Evolutionary conservation across 2,888 invertebrate genomes (phyloP).

Genomic region (Caradrina kadenii): DNA sequence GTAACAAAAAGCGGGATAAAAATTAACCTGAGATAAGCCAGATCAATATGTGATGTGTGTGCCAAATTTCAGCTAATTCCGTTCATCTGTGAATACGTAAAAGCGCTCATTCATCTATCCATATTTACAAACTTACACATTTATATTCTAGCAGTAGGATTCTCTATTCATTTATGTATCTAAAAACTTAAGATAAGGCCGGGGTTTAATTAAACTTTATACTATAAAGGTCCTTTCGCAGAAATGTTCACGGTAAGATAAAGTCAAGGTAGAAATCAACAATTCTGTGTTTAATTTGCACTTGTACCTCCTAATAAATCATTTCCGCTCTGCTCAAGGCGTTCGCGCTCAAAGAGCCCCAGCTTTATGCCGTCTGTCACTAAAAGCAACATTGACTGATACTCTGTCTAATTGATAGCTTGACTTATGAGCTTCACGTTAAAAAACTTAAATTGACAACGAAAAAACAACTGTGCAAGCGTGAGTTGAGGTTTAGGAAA

Average conservation of each 20-base stretch:
- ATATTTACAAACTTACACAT: too few species aligned
- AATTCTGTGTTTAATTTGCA: not conserved
- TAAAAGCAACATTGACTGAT: conserved; percentile 78
- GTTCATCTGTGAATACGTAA: too few species aligned
- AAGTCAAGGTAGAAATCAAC: not conserved
- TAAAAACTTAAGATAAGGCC: not conserved
- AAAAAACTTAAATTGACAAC: conserved; percentile 72
- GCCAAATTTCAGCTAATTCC: too few species aligned
- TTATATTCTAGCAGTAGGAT: too few species aligned
- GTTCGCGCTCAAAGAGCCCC: conserved; percentile 52
- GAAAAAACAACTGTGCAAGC: conserved; percentile 58
- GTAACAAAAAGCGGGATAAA: too few species aligned
- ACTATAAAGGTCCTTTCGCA: not conserved
- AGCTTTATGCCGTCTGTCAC: conserved; percentile 62
- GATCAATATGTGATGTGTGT: too few species aligned
- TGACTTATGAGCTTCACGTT: conserved; percentile 82
- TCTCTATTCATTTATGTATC: too few species aligned
- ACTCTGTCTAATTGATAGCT: conserved; percentile 82
- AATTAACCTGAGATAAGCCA: too few species aligned
- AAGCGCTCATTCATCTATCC: too few species aligned
- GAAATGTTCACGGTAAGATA: not conserved
- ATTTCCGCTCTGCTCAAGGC: not conserved
- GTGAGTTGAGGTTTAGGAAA: conserved; percentile 37
- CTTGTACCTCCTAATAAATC: not conserved
- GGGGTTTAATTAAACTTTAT: not conserved